phyloP scores from a whole-genome alignment of 2,113 vertebrate species.

The Xenus cinereus region DNA sequence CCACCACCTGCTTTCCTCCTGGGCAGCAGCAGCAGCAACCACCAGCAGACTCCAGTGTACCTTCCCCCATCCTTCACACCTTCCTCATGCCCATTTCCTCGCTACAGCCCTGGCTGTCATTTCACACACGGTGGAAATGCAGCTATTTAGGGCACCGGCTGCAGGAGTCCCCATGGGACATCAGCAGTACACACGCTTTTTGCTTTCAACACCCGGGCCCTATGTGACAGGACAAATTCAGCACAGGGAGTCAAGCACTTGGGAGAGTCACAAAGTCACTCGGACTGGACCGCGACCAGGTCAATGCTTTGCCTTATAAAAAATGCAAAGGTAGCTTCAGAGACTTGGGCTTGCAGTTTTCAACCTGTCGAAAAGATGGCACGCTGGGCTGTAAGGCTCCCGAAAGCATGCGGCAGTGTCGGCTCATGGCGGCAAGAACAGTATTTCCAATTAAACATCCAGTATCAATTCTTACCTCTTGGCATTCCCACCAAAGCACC shows the following conservation, averaged over 20 bases:
- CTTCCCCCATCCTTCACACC: fast-evolving
- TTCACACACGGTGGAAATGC: neutral
- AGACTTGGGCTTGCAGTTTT: neutral
- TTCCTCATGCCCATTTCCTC: fast-evolving
- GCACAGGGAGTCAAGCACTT: neutral
- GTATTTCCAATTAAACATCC: neutral
- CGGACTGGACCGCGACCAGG: neutral
- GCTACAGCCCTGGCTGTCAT: neutral
- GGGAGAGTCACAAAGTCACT: neutral
- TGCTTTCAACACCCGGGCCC: neutral
- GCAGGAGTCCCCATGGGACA: neutral
- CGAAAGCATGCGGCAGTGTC: fast-evolving
- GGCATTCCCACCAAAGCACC: neutral
- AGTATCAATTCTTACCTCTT: neutral
- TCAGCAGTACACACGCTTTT: fast-evolving
- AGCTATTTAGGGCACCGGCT: neutral
- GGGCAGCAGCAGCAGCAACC: neutral
- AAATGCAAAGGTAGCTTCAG: neutral
- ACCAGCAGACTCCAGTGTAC: neutral
- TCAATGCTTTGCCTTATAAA: neutral
- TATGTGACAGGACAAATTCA: fast-evolving
- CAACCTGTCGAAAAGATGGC: neutral
- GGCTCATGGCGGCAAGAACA: neutral
- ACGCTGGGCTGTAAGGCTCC: neutral
- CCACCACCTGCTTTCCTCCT: neutral